Conservation (phyloP, 1,140 invertebrate genomes). For the Drosophila nebulosa region DNA sequence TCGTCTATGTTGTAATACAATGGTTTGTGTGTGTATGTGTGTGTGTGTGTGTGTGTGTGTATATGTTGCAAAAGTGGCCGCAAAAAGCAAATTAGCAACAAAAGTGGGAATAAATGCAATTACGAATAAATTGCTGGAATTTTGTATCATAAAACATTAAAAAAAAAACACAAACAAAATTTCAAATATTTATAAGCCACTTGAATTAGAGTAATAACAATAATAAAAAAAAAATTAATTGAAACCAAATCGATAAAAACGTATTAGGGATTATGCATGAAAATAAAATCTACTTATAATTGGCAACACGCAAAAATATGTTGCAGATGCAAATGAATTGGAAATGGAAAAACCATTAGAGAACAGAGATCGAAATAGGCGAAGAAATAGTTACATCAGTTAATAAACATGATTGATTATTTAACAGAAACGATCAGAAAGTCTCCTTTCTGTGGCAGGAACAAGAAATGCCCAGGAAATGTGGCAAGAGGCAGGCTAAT, state of each 20-base stretch:
- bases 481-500: conserved; percentile 22
- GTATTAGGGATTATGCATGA: no score
- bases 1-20: conserved; percentile 67
- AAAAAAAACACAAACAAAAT: not conserved
- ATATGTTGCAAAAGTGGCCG: conserved; percentile 67
- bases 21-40: conserved; percentile 50
- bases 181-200: not conserved
- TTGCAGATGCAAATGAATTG: no score
- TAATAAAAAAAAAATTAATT: no score
- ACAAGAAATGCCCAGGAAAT: conserved; percentile 23
- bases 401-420: not conserved
- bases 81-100: conserved; percentile 58
- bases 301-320: no score
- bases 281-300: no score
- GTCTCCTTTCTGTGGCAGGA: conserved; percentile 6
- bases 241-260: no score
- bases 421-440: not conserved
- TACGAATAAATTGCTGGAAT: conserved; percentile 10
- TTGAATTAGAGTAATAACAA: not conserved
- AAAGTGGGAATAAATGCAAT: conserved; percentile 40
- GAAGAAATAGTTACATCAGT: no score
- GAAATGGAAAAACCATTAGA: no score
- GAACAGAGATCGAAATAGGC: no score
- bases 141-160: not conserved
- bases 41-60: conserved; percentile 43